Evolutionary conservation across 2,888 invertebrate species (phyloP), one percentile per base, ranked within the genome.

Genomic region (Tricholauxania praeusta): DNA sequence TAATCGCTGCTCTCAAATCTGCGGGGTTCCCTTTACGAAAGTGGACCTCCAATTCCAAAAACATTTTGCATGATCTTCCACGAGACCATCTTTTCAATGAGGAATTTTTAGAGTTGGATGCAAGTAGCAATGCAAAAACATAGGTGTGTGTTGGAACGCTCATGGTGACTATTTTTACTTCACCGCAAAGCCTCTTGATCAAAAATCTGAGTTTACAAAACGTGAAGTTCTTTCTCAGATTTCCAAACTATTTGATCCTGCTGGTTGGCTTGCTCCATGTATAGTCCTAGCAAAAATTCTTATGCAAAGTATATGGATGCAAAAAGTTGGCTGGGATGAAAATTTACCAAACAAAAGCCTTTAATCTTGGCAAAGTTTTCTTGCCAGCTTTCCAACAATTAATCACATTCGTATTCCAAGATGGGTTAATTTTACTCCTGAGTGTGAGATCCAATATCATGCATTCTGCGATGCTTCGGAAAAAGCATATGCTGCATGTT

Each of bases 91-190:
- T 72, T 2, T 47, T 74, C 32, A 28, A 32, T 12, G 49, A 32
- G 5, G 51, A 70, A 3, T 75, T 76, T 22, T 62, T 76, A 2
- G 51, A 62, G 4, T 28, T 77, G 3, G 70, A 71, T 14, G 71
- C 74, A 17, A 32, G 17, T n/a, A 74, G 67, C 52, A 63, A 60
- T 17, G 60, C 73, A 1, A 76, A 76, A 52, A 73, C 74, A 3
- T 48, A 12, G 74, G 74, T 0, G 63, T 76, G n/a, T 64, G 74
- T 15, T 74, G 73, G 71, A 75, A 76, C 55, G 72, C 72, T 12
- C 51, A 55, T 59, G 62, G 59, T 1, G 72, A 73, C 60, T 19
- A 39, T 0, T 74, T 74, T 51, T 67, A 59, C 15, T 72, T 75
- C 39, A 12, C 39, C 19, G 14, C 57, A 6, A 12, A 47, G 15